These are phyloP conservation scores for Steinernema feltiae DNA, from an alignment of 1,140 invertebrate species.

Conservation along the genomic window DNA sequence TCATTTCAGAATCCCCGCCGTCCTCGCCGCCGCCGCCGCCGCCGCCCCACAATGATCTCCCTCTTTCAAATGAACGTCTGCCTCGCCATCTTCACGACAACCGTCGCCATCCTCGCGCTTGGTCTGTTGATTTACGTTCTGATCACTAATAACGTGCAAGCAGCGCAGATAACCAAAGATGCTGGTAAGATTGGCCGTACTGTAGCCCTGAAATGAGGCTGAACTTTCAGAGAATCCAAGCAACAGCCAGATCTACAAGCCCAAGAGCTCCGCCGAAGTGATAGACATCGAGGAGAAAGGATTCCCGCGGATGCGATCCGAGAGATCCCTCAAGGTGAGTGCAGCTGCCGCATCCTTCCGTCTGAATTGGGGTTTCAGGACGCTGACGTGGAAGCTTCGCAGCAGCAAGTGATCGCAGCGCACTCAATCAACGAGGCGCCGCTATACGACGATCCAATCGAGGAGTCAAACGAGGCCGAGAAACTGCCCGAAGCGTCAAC, in stretches of 20 bases:
- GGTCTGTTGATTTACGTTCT: not conserved
- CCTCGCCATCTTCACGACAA: not conserved
- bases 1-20: not conserved
- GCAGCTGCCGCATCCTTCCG: too few species aligned
- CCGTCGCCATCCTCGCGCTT: not conserved
- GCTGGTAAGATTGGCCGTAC: not conserved
- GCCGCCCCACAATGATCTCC: slow-evolving; percentile 6
- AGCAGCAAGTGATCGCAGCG: too few species aligned
- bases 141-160: not conserved
- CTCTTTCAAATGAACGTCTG: slow-evolving; percentile 4
- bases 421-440: not conserved
- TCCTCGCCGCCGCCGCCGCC: not conserved
- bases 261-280: not conserved
- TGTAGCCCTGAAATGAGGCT: not conserved
- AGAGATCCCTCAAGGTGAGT: not conserved
- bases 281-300: not conserved
- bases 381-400: too few species aligned
- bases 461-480: not conserved
- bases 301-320: not conserved
- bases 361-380: too few species aligned
- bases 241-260: slow-evolving; percentile 2
- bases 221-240: not conserved
- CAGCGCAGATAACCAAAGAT: not conserved
- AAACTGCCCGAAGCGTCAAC: not conserved
- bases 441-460: not conserved